These are phyloP conservation scores for Chaetoderma sp. DNA, from an alignment of 2,888 invertebrate genomes.

Conservation along the genomic window DNA sequence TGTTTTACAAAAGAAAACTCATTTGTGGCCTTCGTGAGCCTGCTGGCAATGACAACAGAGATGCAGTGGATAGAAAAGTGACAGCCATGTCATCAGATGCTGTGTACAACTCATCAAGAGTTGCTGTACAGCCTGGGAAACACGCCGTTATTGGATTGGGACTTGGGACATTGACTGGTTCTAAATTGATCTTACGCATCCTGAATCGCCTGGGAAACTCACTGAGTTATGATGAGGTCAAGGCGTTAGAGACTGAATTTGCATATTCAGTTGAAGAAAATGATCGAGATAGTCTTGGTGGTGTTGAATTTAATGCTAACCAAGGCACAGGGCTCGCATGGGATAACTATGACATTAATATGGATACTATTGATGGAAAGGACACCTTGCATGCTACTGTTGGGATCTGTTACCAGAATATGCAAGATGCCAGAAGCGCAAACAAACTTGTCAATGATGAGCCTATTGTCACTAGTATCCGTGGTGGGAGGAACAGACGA, in stretches of 20 bases:
- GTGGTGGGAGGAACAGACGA: slow-evolving; percentile 6
- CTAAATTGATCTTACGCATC: slow-evolving; percentile 10
- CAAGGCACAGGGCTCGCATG: slow-evolving; percentile 16
- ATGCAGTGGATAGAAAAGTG: slow-evolving; percentile 8
- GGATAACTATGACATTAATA: slow-evolving; percentile 28
- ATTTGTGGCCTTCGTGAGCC: too few species aligned
- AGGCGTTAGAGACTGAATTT: slow-evolving; percentile 9
- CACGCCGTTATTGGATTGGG: slow-evolving; percentile 12
- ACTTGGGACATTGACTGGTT: slow-evolving; percentile 5
- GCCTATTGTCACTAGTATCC: too few species aligned
- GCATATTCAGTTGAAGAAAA: not conserved
- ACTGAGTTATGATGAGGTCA: slow-evolving; percentile 12
- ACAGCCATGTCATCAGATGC: slow-evolving; percentile 15
- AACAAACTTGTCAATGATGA: too few species aligned
- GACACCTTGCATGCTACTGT: slow-evolving; percentile 16
- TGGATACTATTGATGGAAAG: too few species aligned
- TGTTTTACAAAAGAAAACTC: too few species aligned
- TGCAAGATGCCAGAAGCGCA: not conserved
- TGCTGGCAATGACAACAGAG: not conserved
- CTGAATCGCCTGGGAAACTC: slow-evolving; percentile 9
- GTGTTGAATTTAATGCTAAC: not conserved
- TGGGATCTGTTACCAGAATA: slow-evolving; percentile 14
- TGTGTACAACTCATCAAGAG: slow-evolving; percentile 6
- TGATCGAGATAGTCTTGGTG: slow-evolving; percentile 12
- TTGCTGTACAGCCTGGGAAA: slow-evolving; percentile 14